phyloP scores from a whole-genome alignment of 2,797 vertebrate species.

The Periparus ater region DNA sequence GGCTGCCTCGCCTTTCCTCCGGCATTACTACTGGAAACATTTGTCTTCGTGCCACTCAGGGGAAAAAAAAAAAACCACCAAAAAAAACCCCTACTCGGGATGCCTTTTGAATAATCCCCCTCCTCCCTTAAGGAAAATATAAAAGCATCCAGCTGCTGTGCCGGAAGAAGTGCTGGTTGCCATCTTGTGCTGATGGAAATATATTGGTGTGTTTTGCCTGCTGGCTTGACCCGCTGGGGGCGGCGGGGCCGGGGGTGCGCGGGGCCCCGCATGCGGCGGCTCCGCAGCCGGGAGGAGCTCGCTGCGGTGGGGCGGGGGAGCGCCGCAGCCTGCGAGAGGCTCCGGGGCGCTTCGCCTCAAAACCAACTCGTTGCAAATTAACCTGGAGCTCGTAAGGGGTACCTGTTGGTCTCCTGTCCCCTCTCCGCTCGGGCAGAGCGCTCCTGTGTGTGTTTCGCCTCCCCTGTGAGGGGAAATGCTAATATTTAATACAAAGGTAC shows the following conservation, averaged over 20 bases:
- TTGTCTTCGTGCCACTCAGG: not conserved
- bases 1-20: not conserved
- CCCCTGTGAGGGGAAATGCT: not conserved
- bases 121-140: not conserved
- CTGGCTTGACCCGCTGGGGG: not conserved
- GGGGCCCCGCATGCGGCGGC: not conserved
- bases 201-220: conserved; percentile 32
- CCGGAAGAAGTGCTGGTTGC: conserved; percentile 65
- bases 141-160: not conserved
- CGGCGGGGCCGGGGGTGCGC: not conserved
- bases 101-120: not conserved
- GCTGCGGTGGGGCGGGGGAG: not conserved
- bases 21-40: not conserved
- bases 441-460: not conserved
- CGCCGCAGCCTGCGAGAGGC: not conserved
- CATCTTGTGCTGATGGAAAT: conserved; percentile 69
- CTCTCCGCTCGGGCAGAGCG: not conserved
- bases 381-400: not conserved
- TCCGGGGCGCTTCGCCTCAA: not conserved
- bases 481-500: not conserved
- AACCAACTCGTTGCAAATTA: not conserved
- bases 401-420: conserved; percentile 51
- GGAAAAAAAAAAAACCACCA: no score
- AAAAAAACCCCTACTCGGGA: not conserved
- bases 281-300: not conserved